phyloP scores from a whole-genome alignment of 2,797 vertebrate genomes.

The Mycteria americana region DNA sequence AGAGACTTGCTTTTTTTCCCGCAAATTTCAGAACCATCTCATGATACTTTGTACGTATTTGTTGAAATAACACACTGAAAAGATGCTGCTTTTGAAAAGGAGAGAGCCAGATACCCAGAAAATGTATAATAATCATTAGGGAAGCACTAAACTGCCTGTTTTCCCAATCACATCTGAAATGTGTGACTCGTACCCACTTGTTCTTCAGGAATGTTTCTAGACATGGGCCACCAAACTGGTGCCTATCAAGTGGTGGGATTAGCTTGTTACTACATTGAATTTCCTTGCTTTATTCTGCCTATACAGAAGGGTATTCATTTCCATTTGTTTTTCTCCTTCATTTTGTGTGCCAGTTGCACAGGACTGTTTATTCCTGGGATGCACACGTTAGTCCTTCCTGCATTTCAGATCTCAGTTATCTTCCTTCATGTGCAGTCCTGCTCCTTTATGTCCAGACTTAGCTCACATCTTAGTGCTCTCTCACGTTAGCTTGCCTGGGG shows the following conservation, averaged over 20 bases:
- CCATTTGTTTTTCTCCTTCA: not conserved
- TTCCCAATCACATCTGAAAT: not conserved
- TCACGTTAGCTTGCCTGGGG: rapidly evolving
- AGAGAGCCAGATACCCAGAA: not conserved
- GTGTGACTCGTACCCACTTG: not conserved
- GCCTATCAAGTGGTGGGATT: not conserved
- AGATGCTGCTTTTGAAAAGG: not conserved
- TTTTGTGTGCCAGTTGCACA: not conserved
- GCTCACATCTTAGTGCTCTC: not conserved
- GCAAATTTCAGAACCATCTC: not conserved
- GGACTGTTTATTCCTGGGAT: not conserved
- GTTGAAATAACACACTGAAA: not conserved
- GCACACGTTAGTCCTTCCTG: not conserved
- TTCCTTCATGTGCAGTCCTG: not conserved
- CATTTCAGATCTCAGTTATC: not conserved
- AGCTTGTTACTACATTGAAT: not conserved
- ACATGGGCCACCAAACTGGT: not conserved
- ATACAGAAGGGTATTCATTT: not conserved
- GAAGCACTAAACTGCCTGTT: not conserved
- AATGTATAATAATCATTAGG: not conserved
- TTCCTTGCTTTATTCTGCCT: not conserved
- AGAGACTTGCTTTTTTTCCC: not conserved
- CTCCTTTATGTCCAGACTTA: not conserved
- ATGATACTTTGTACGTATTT: not conserved
- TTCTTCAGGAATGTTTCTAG: not conserved